Evolutionary conservation across 1,140 invertebrate genomes (phyloP).

Genomic region (Drosophila ogumai): DNA sequence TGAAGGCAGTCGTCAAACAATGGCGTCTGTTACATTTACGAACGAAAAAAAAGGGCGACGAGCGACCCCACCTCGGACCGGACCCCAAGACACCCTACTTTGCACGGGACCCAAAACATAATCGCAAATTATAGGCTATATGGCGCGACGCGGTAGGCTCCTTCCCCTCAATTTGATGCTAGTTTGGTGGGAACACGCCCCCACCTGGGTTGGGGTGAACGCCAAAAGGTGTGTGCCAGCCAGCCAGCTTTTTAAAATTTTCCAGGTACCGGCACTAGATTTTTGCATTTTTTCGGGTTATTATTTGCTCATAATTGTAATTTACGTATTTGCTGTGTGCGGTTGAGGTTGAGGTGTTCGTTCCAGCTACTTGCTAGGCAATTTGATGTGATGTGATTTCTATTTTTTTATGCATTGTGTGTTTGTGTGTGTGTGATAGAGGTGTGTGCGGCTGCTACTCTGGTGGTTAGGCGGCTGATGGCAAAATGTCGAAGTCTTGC

Average conservation of each 20-base stretch:
- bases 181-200: constrained; percentile 49
- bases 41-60: constrained; percentile 2
- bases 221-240: constrained; percentile 4
- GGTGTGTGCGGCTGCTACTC: constrained; percentile 36
- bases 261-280: constrained; percentile 55
- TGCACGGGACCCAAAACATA: constrained; percentile 66
- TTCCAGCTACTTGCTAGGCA: constrained; percentile 75
- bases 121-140: constrained; percentile 82
- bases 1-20: constrained; percentile 42
- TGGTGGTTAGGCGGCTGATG: constrained; percentile 36
- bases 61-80: constrained; percentile 1
- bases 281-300: constrained; percentile 79
- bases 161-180: constrained; percentile 60
- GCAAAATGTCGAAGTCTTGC: constrained; percentile 41
- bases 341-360: constrained; percentile 13
- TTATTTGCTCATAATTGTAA: constrained; percentile 83
- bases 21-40: constrained; percentile 16
- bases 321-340: constrained; percentile 78
- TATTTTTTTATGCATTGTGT: constrained; percentile 26
- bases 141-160: constrained; percentile 56
- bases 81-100: constrained; percentile 23
- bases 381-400: constrained; percentile 76
- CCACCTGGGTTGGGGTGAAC: constrained; percentile 16
- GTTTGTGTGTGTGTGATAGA: constrained; percentile 9
- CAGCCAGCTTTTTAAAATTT: constrained; percentile 67